phyloP scores from a whole-genome alignment of 2,113 vertebrate genomes.

The Perccottus glenii region DNA sequence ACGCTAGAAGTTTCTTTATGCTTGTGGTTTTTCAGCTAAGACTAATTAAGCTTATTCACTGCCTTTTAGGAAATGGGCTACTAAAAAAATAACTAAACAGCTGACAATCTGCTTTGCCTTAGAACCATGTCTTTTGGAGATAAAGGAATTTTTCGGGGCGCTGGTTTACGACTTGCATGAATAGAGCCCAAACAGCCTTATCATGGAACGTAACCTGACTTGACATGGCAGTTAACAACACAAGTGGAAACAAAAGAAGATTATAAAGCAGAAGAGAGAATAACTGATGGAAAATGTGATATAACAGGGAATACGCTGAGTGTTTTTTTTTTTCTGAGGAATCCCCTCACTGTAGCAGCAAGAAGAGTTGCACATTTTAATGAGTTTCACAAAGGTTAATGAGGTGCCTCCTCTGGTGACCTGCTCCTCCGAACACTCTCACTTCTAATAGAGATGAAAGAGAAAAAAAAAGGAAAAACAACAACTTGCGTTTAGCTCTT shows the following conservation, averaged over 20 bases:
- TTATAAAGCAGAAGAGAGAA: neutral
- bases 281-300: conserved; percentile 3
- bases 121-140: conserved; percentile 5
- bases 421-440: conserved; percentile 19
- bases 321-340: conserved; percentile 17
- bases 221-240: neutral
- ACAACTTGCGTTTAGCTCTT: conserved; percentile 16
- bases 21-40: neutral
- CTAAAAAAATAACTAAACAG: conserved; percentile 14
- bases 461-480: neutral
- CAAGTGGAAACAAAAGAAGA: neutral
- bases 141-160: conserved; percentile 26
- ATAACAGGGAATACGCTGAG: neutral
- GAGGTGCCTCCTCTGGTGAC: conserved; percentile 38
- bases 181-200: conserved; percentile 28
- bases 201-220: conserved; percentile 1
- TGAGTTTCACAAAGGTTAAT: conserved; percentile 69
- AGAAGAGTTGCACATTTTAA: conserved; percentile 36
- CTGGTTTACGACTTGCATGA: conserved; percentile 9
- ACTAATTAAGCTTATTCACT: conserved; percentile 45
- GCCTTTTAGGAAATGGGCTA: conserved; percentile 17
- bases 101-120: conserved; percentile 19
- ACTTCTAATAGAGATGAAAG: conserved; percentile 26
- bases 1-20: conserved; percentile 9
- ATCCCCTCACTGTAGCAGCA: conserved; percentile 32